Evolutionary conservation across 2,888 invertebrate genomes (phyloP).

Genomic region (Leptogaster cylindrica): DNA sequence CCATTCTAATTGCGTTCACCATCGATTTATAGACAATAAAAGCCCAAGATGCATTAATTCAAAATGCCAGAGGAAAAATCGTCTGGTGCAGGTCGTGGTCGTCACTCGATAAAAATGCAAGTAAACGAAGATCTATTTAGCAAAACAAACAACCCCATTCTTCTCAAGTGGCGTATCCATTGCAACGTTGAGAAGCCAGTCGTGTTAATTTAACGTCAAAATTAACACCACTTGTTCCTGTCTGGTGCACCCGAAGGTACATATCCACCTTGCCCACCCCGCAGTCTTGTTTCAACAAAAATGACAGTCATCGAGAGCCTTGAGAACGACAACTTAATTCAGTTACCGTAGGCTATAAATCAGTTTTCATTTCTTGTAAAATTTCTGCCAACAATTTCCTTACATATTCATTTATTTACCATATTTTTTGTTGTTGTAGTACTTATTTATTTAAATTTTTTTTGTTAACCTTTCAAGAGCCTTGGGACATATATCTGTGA

Average conservation of each 20-base stretch:
- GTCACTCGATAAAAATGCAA: too few species aligned
- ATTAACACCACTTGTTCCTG: slow-evolving; percentile 37
- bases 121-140: too few species aligned
- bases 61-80: too few species aligned
- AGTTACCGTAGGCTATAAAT: slow-evolving; percentile 36
- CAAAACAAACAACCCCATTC: slow-evolving; percentile 5
- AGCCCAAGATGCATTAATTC: too few species aligned
- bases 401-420: too few species aligned
- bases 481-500: background rate
- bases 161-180: slow-evolving; percentile 30
- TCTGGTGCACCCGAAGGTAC: slow-evolving; percentile 2
- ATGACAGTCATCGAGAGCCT: slow-evolving; percentile 14
- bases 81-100: too few species aligned
- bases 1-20: too few species aligned
- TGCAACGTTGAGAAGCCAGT: slow-evolving; percentile 17
- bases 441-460: too few species aligned
- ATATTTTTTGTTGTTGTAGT: too few species aligned
- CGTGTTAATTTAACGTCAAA: slow-evolving; percentile 38
- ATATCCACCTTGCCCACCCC: background rate
- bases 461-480: background rate
- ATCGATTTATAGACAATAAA: too few species aligned
- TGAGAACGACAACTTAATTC: slow-evolving; percentile 36
- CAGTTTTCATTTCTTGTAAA: slow-evolving; percentile 28
- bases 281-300: slow-evolving; percentile 3
- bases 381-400: slow-evolving; percentile 19